A percentile compares a stretch with the other conserved stretches of the same genome.
Evolutionary conservation across 92 coral and sea anemone genomes (phyloP).

Genomic region (Porites rus): DNA sequence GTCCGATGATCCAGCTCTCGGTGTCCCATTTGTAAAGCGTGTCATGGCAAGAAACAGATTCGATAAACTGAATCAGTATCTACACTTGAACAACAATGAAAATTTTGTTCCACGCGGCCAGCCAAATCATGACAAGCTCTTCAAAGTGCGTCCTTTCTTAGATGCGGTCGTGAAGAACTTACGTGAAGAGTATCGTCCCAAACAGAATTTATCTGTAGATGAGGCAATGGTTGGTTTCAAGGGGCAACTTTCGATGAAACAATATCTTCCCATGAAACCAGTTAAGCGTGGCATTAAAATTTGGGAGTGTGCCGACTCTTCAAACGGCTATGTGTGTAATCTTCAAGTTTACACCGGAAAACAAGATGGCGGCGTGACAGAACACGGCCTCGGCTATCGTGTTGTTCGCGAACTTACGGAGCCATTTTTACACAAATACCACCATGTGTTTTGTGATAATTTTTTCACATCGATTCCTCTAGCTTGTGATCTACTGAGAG

Average conservation of each 20-base stretch:
- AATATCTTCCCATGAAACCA: conserved; percentile 38
- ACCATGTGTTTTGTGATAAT: conserved; percentile 46
- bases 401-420: conserved; percentile 19
- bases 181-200: not conserved
- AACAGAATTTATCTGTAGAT: conserved; percentile 11
- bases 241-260: conserved; percentile 15
- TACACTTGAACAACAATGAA: conserved; percentile 34
- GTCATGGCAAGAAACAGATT: conserved; percentile 38
- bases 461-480: conserved; percentile 36
- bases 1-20: conserved; percentile 10
- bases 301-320: conserved; percentile 21
- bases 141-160: conserved; percentile 1
- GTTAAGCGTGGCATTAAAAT: conserved; percentile 30
- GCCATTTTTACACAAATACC: conserved; percentile 19
- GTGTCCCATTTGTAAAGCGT: conserved; percentile 18
- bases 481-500: conserved; percentile 23
- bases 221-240: conserved; percentile 21
- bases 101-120: conserved; percentile 8
- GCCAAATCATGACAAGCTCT: conserved; percentile 6
- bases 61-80: conserved; percentile 1
- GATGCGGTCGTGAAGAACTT: not conserved
- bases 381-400: not conserved
- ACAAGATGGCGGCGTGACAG: not conserved
- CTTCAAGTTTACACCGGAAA: conserved; percentile 20
- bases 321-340: conserved; percentile 20